Evolutionary conservation across 2,113 vertebrate species (phyloP).

Genomic region (Suricata suricatta): DNA sequence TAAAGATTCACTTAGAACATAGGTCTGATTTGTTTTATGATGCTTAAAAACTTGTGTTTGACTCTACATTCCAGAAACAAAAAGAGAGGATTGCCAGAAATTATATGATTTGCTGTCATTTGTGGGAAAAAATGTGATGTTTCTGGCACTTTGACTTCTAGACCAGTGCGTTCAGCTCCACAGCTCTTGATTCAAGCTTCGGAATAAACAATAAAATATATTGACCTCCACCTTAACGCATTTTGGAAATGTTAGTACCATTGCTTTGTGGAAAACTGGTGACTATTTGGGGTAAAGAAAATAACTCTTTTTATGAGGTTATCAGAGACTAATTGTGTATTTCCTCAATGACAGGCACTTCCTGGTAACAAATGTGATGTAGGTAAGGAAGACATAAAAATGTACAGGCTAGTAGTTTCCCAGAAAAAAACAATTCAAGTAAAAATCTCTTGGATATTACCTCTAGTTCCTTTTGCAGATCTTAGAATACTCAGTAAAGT

Average conservation of each 20-base stretch:
- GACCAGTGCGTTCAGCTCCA: background rate
- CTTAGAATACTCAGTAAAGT: background rate
- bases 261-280: background rate
- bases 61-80: background rate
- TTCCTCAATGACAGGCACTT: constrained; percentile 1
- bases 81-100: constrained; percentile 5
- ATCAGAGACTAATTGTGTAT: background rate
- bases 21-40: constrained; percentile 9
- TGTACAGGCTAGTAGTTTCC: background rate
- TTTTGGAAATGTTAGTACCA: background rate
- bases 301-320: background rate
- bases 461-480: background rate
- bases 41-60: background rate
- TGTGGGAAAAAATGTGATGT: background rate
- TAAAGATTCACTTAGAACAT: background rate
- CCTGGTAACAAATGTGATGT: background rate
- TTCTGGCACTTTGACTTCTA: background rate
- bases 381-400: background rate
- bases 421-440: background rate
- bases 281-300: background rate
- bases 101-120: background rate
- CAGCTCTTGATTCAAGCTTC: background rate
- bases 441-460: background rate
- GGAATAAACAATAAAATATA: background rate
- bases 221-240: background rate